Evolutionary conservation across 2,113 vertebrate species (phyloP).

Genomic region (Glareola pratincola): DNA sequence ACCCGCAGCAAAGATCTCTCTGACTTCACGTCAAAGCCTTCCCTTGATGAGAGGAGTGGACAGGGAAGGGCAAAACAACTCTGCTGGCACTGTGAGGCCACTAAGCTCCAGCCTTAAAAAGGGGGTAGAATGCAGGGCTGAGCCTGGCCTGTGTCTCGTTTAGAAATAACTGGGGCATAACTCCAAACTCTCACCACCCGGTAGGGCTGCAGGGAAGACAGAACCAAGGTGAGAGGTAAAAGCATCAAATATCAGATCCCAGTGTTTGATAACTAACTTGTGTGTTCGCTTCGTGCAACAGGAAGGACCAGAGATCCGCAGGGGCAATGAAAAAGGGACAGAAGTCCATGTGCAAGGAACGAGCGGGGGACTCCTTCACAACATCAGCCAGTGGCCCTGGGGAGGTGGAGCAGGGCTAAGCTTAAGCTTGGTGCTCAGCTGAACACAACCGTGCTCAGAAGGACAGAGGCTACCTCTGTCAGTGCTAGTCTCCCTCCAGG

Average conservation of each 20-base stretch:
- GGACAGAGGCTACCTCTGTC: not conserved
- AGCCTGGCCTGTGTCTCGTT: not conserved
- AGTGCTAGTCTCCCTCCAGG: not conserved
- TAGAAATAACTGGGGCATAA: not conserved
- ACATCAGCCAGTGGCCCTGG: not conserved
- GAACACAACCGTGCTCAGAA: not conserved
- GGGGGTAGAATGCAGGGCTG: not conserved
- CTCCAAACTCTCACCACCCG: not conserved
- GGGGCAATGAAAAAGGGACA: not conserved
- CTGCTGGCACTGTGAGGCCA: not conserved
- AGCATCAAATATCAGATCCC: not conserved
- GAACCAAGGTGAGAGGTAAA: not conserved
- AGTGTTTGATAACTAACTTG: not conserved
- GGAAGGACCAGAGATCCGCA: not conserved
- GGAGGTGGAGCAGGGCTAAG: not conserved
- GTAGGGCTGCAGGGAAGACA: not conserved
- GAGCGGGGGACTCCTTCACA: not conserved
- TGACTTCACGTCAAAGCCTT: not conserved
- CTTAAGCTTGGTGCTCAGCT: not conserved
- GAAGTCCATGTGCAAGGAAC: not conserved
- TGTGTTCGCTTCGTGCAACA: not conserved
- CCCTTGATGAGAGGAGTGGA: not conserved
- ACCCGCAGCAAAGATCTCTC: not conserved
- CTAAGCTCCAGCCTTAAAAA: not conserved
- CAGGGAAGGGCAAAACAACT: not conserved